Evolutionary conservation across 2,888 invertebrate genomes (phyloP).

Genomic region (Selenia dentaria): DNA sequence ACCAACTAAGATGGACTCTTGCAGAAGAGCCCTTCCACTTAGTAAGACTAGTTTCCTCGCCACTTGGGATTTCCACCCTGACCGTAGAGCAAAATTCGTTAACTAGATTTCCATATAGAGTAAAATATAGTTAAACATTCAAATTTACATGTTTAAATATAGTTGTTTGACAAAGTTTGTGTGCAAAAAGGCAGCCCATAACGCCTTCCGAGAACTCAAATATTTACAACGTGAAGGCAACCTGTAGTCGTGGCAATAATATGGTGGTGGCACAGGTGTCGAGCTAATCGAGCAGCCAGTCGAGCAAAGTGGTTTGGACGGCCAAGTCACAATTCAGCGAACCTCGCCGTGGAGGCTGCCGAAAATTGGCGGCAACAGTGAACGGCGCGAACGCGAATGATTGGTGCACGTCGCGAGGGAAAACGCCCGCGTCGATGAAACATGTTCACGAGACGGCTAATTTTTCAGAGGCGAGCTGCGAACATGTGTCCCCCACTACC

Average conservation of each 20-base stretch:
- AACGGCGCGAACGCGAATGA: constrained; percentile 52
- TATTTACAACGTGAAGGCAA: constrained; percentile 25
- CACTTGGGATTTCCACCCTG: too few species aligned
- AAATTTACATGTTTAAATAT: background rate
- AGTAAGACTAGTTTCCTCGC: too few species aligned
- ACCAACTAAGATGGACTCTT: too few species aligned
- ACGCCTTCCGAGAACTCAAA: constrained; percentile 20
- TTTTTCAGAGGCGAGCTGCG: constrained; percentile 77
- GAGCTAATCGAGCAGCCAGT: constrained; percentile 37
- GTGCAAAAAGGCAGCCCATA: constrained; percentile 5
- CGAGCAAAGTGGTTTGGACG: constrained; percentile 40
- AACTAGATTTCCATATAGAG: too few species aligned
- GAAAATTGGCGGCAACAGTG: constrained; percentile 53
- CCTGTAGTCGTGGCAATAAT: constrained; percentile 31
- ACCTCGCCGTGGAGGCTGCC: constrained; percentile 39
- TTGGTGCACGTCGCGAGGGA: constrained; percentile 66
- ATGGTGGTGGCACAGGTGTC: constrained; percentile 33
- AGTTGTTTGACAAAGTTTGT: background rate
- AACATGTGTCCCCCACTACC: constrained; percentile 76
- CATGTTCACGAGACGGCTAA: constrained; percentile 76
- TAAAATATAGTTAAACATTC: too few species aligned
- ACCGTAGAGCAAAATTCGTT: too few species aligned
- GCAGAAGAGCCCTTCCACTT: too few species aligned
- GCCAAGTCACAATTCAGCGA: constrained; percentile 31
- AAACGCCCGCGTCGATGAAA: constrained; percentile 76